phyloP scores from a whole-genome alignment of 2,888 invertebrate genomes.

The Zhuqinia jingwanae region DNA sequence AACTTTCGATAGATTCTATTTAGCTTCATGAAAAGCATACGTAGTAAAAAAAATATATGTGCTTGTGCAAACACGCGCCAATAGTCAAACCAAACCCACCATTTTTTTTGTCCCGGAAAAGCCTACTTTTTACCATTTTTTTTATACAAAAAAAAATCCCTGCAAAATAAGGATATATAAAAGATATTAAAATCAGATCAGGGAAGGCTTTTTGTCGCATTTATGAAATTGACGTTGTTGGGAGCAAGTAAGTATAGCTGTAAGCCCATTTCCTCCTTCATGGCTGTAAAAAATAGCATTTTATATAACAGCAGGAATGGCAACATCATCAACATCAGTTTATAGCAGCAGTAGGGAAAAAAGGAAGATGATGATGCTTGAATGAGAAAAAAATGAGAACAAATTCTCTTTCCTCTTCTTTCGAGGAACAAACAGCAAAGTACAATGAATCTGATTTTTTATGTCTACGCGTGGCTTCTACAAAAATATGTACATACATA shows the following conservation, averaged over 20 bases:
- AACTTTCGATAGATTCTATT: no score
- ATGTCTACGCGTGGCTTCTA: slow-evolving; percentile 21
- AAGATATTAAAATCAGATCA: slow-evolving; percentile 56
- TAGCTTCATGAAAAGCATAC: no score
- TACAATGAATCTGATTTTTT: slow-evolving; percentile 43
- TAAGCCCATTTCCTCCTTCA: neutral
- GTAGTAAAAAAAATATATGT: no score
- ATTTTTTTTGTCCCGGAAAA: slow-evolving; percentile 11
- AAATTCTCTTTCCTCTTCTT: slow-evolving; percentile 37
- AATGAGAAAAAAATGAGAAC: slow-evolving; percentile 29
- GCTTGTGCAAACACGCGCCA: no score
- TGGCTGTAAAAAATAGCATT: no score
- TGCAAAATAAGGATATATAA: neutral
- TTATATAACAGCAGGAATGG: neutral
- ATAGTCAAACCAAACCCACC: no score
- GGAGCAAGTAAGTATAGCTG: neutral
- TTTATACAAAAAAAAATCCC: no score
- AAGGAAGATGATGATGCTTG: no score
- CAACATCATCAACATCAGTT: slow-evolving; percentile 6
- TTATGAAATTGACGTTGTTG: slow-evolving; percentile 14
- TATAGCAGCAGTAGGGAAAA: neutral
- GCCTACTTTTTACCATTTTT: neutral
- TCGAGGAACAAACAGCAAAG: slow-evolving; percentile 28
- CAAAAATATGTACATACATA: neutral
- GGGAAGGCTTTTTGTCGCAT: slow-evolving; percentile 30